A percentile compares a stretch with the other conserved stretches of the same genome.
These are phyloP conservation scores for Progne subis DNA, from an alignment of 2,113 vertebrate genomes.

Conservation along the genomic window DNA sequence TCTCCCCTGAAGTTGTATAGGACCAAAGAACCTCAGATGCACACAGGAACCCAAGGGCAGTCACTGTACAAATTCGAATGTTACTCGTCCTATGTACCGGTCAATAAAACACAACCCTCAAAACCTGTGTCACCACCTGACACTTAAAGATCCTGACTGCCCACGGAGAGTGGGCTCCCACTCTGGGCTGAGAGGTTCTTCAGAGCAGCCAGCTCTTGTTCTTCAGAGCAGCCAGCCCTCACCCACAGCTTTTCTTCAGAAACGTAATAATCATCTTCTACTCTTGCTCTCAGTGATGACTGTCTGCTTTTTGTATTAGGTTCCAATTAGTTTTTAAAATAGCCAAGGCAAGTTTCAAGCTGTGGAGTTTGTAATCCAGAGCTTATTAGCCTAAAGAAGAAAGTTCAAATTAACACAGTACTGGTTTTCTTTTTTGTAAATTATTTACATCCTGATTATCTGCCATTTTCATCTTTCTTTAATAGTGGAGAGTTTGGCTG, in stretches of 20 bases:
- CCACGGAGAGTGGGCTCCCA: background rate
- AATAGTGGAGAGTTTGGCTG: background rate
- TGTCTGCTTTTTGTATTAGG: background rate
- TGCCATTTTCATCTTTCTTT: background rate
- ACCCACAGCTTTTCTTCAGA: background rate
- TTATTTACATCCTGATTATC: background rate
- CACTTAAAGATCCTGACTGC: background rate
- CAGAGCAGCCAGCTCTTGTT: too few relatives aligned
- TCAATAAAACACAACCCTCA: background rate
- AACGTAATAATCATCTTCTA: background rate
- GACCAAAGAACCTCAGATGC: background rate
- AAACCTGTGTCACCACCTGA: background rate
- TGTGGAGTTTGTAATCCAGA: background rate
- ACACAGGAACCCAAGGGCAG: background rate
- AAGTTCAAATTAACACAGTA: background rate
- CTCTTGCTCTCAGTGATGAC: background rate
- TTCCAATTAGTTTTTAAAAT: background rate
- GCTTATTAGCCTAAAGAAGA: background rate
- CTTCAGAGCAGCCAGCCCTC: background rate
- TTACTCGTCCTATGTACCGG: fast-evolving
- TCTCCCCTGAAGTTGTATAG: background rate
- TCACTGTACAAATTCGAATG: fast-evolving
- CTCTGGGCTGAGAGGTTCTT: background rate
- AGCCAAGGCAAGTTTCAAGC: background rate
- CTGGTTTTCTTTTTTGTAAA: background rate